Evolutionary conservation across 30 jellyfish, hydroid and myxozoan species (phyloP), one percentile per base, ranked within the genome.

Genomic region (Aurelia aurita complex sp. Pacific): DNA sequence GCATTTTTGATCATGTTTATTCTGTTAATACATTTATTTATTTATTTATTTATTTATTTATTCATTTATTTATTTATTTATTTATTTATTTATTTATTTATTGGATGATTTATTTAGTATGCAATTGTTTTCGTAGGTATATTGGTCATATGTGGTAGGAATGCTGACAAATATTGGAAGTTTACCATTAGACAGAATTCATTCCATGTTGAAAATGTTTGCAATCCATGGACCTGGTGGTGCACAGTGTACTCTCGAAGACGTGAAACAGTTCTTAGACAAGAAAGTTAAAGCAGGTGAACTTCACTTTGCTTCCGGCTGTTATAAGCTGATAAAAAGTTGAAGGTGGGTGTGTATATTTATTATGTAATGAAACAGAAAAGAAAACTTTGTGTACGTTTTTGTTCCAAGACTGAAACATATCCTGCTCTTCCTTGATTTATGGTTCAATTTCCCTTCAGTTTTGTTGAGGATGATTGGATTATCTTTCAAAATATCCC

Each of bases 121-220:
- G 77, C 51, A 10, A 42, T 0, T 10, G 11, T n/a, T 1, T 64
- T 40, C 86, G 36, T 57, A 94, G 98, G 83, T 90, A 43, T 94
- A 94, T 62, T 94, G 98, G 98, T 94, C 97, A 3, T 94, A 88
- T 75, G 94, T 94, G 54, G 97, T 94, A 17, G 98, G 98, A n/a
- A 94, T 94, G 98, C 88, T 94, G 18, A 88, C 98, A 34, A 94
- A 94, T 57, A 94, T 94, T 64, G 98, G 98, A 1, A 67, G 92
- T 15, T 77, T 94, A 74, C 95, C 98, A 8, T 60, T 94, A 68
- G 98, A 94, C 17, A 77, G 98, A 54, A 94, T 94, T 19, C 98
- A 94, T 77, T 79, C 98, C 63, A 88, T 88, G 97, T 72, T 94
- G 95, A 94, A 89, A 77, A 94, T 94, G 98, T 94, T 94, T 63